Percentiles rank a stretch among this genome's conserved stretches.
phyloP scores from a whole-genome alignment of 2,797 vertebrate genomes.

The Threskiornis aethiopicus region DNA sequence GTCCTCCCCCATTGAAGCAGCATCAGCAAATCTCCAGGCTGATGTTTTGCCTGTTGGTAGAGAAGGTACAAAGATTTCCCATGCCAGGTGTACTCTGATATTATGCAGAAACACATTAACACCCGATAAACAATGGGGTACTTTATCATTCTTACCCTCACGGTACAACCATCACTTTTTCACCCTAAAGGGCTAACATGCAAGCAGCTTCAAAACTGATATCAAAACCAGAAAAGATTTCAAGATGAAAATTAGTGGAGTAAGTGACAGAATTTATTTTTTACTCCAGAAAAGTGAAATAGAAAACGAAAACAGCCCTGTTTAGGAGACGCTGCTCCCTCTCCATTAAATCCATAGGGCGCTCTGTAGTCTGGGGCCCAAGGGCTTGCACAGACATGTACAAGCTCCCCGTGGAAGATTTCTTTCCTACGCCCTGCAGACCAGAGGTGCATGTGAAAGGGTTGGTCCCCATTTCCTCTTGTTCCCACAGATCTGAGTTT shows the following conservation, averaged over 20 bases:
- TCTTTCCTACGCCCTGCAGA: neutral
- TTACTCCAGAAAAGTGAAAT: neutral
- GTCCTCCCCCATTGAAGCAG: neutral
- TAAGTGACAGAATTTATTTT: neutral
- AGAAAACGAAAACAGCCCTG: neutral
- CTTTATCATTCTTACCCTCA: neutral
- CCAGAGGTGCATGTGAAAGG: neutral
- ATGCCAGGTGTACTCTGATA: neutral
- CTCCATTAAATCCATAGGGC: neutral
- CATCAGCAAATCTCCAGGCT: neutral
- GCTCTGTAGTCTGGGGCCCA: neutral
- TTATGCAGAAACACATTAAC: neutral
- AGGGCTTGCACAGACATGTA: rapidly evolving
- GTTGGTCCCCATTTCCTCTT: neutral
- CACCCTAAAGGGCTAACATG: neutral
- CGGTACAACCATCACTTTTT: neutral
- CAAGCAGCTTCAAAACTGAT: neutral
- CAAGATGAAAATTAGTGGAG: neutral
- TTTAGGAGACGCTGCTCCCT: neutral
- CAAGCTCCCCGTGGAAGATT: neutral
- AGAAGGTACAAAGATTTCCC: neutral
- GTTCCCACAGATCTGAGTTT: neutral
- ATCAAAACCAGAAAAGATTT: neutral
- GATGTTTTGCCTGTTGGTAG: neutral
- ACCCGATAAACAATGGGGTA: neutral